phyloP scores from a whole-genome alignment of 2,888 invertebrate species.

The Parelbella ahira region DNA sequence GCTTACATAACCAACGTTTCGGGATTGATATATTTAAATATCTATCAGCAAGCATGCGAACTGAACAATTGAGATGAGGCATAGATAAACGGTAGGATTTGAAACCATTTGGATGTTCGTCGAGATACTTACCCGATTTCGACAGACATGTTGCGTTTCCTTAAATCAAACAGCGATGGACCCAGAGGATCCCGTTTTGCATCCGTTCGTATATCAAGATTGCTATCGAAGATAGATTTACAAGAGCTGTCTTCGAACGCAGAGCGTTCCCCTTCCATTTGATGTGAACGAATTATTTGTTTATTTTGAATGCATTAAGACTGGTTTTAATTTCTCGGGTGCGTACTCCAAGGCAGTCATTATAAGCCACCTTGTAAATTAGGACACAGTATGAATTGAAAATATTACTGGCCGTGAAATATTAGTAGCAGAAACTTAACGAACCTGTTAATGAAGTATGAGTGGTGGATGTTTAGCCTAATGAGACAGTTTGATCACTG shows the following conservation, averaged over 20 bases:
- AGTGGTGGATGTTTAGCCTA: too few species aligned
- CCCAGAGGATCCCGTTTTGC: slow-evolving; percentile 70
- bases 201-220: slow-evolving; percentile 80
- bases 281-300: slow-evolving; percentile 62
- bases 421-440: slow-evolving; percentile 7
- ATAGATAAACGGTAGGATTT: slow-evolving; percentile 51
- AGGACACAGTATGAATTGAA: slow-evolving; percentile 22
- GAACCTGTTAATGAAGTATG: slow-evolving; percentile 12
- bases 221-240: slow-evolving; percentile 77
- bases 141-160: slow-evolving; percentile 51
- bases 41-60: slow-evolving; percentile 43
- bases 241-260: slow-evolving; percentile 68
- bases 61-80: slow-evolving; percentile 62
- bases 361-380: slow-evolving; percentile 31
- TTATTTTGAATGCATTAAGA: slow-evolving; percentile 49
- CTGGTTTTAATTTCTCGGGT: slow-evolving; percentile 35
- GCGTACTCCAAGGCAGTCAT: slow-evolving; percentile 34
- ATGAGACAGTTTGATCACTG: too few species aligned
- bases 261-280: slow-evolving; percentile 55
- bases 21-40: slow-evolving; percentile 28
- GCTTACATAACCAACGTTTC: slow-evolving; percentile 29
- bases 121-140: slow-evolving; percentile 38
- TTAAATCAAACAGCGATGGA: slow-evolving; percentile 64
- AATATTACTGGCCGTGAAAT: slow-evolving; percentile 7
- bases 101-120: slow-evolving; percentile 33